phyloP scores from a whole-genome alignment of 2,113 vertebrate genomes.

The Menura novaehollandiae region DNA sequence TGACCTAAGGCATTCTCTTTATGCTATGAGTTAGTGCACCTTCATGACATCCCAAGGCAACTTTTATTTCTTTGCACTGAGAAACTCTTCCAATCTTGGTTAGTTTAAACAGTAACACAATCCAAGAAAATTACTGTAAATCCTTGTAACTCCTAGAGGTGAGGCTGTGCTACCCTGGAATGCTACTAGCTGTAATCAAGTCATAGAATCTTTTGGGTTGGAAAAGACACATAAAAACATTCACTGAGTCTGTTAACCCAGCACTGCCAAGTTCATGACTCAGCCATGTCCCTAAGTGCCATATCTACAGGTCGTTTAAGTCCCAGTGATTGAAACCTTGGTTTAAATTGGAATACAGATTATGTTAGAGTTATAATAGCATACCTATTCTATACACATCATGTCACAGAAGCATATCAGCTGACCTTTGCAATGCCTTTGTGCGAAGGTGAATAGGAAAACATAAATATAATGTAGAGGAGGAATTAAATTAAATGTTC shows the following conservation, averaged over 20 bases:
- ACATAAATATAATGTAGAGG: background rate
- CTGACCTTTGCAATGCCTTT: background rate
- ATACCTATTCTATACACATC: background rate
- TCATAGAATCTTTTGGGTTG: background rate
- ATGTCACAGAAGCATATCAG: background rate
- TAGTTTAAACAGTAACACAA: background rate
- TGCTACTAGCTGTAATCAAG: background rate
- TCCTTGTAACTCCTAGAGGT: background rate
- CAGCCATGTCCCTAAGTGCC: background rate
- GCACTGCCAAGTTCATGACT: background rate
- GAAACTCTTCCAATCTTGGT: background rate
- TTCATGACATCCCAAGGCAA: background rate
- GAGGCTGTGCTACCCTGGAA: background rate
- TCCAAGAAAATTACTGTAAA: background rate
- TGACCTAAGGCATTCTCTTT: background rate
- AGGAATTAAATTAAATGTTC: background rate
- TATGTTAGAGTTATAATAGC: background rate
- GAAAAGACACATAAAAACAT: background rate
- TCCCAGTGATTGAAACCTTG: background rate
- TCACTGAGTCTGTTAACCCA: accelerated
- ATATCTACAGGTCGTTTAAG: background rate
- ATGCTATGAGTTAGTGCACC: background rate
- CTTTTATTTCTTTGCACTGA: background rate
- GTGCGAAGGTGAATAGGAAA: background rate
- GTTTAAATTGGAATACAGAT: background rate